phyloP scores from a whole-genome alignment of 2,113 vertebrate species.

The Lagenorhynchus albirostris region DNA sequence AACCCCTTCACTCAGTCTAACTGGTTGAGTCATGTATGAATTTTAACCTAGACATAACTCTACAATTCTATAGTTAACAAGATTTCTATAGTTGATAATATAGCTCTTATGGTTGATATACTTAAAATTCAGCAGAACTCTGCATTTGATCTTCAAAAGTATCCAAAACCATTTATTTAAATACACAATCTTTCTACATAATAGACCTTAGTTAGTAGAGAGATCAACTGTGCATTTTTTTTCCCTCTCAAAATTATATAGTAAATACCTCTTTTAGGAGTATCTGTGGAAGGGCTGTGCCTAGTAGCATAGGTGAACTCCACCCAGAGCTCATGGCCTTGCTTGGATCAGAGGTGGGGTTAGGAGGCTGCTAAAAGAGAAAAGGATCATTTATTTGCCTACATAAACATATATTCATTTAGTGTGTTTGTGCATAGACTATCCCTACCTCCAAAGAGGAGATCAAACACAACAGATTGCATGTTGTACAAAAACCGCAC shows the following conservation, averaged over 20 bases:
- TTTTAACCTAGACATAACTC: not conserved
- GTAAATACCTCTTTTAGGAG: not conserved
- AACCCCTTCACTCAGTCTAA: not conserved
- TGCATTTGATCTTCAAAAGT: not conserved
- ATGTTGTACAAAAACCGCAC: slow-evolving; percentile 61
- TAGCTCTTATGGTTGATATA: not conserved
- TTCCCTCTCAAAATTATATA: not conserved
- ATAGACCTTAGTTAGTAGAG: not conserved
- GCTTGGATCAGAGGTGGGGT: not conserved
- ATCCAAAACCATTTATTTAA: not conserved
- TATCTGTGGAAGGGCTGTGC: not conserved
- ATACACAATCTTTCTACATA: not conserved
- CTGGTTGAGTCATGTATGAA: not conserved
- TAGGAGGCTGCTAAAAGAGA: not conserved
- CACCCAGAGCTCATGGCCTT: not conserved
- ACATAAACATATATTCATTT: slow-evolving; percentile 39
- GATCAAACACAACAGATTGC: slow-evolving; percentile 63
- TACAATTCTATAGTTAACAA: not conserved
- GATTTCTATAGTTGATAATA: not conserved
- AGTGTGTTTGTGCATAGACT: not conserved
- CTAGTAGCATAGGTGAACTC: not conserved
- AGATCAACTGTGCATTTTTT: not conserved
- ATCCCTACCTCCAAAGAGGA: not conserved
- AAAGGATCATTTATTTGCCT: slow-evolving; percentile 53
- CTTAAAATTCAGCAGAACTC: not conserved